Evolutionary conservation across 2,888 invertebrate species (phyloP).

Genomic region (Chelonus formosanus): DNA sequence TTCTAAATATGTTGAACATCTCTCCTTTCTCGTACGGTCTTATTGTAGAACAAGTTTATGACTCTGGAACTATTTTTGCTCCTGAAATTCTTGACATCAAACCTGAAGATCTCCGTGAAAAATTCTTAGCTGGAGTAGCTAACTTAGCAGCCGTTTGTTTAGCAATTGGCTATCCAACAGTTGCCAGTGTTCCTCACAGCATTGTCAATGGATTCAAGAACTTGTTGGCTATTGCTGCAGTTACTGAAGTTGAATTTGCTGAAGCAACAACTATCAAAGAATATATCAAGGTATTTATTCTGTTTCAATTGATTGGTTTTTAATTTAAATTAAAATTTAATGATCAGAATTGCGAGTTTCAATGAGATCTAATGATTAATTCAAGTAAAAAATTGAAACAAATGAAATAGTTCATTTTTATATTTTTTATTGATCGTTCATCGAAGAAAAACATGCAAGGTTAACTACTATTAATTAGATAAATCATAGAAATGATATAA

Average conservation of each 20-base stretch:
- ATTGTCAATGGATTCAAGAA: constrained; percentile 98
- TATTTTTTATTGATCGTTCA: too few species aligned
- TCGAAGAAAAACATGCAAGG: too few species aligned
- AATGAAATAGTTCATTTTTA: too few species aligned
- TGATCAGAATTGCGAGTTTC: background rate
- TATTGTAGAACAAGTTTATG: constrained; percentile 95
- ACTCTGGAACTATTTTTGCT: constrained; percentile 97
- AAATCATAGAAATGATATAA: constrained; percentile 54
- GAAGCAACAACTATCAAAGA: constrained; percentile 94
- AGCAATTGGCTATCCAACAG: constrained; percentile 93
- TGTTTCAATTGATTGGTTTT: background rate
- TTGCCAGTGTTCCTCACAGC: constrained; percentile 97
- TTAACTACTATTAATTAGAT: background rate
- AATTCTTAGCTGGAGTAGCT: constrained; percentile 92
- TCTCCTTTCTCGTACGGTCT: constrained; percentile 99
- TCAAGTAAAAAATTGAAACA: background rate
- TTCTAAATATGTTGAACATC: constrained; percentile 99
- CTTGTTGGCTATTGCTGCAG: constrained; percentile 94
- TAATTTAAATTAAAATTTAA: too few species aligned
- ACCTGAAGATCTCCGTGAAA: constrained; percentile 90
- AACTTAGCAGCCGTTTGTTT: constrained; percentile 95
- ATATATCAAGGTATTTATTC: constrained; percentile 77
- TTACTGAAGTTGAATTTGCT: constrained; percentile 94
- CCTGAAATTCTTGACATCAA: constrained; percentile 98
- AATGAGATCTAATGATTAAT: background rate